Evolutionary conservation across 1,140 invertebrate species (phyloP).

Genomic region (Phocides pigmalion): DNA sequence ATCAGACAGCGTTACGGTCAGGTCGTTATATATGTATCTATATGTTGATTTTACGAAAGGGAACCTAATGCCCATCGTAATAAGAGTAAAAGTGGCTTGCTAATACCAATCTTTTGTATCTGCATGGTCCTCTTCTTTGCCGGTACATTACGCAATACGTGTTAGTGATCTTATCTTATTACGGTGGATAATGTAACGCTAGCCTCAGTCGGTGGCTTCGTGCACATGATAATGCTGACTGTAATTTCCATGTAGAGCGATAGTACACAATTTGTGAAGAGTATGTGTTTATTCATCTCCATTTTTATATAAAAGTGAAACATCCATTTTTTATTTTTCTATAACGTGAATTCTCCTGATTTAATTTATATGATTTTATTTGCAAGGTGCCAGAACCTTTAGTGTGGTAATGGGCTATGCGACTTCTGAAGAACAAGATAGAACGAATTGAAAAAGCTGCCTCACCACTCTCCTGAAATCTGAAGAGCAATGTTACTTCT

Average conservation of each 20-base stretch:
- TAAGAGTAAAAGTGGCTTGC: background rate
- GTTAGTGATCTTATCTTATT: conserved; percentile 23
- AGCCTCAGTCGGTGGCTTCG: conserved; percentile 5
- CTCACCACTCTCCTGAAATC: too few species aligned
- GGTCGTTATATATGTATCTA: background rate
- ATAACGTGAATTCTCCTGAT: too few species aligned
- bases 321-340: too few species aligned
- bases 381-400: too few species aligned
- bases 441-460: too few species aligned
- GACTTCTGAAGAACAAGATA: too few species aligned
- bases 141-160: conserved; percentile 26
- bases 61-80: background rate
- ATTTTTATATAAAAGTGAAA: too few species aligned
- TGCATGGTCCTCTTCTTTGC: conserved; percentile 17
- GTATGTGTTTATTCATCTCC: too few species aligned
- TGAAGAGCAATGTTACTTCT: too few species aligned
- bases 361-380: too few species aligned
- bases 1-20: conserved; percentile 14
- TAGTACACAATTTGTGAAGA: conserved; percentile 10
- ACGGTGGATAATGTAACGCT: background rate
- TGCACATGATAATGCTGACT: conserved; percentile 6
- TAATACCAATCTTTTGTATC: background rate
- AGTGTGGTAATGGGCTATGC: too few species aligned
- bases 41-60: background rate
- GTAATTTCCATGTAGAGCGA: background rate